Evolutionary conservation across 2,797 vertebrate genomes (phyloP).

Genomic region (Steatocranus sp.): DNA sequence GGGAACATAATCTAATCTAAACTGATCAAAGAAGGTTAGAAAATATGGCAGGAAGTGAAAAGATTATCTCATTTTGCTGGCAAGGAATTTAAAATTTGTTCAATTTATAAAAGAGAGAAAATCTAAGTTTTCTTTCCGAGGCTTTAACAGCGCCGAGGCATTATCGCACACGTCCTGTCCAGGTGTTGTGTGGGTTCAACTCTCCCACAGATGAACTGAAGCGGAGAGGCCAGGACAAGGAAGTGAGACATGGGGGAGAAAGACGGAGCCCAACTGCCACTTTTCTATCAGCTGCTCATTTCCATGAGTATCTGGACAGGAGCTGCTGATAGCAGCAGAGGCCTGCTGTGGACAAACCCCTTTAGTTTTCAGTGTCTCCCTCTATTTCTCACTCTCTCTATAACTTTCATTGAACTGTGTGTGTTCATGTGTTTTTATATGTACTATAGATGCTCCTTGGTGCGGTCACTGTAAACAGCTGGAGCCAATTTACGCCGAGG

Average conservation of each 20-base stretch:
- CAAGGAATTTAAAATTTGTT: neutral
- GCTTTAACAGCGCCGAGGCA: neutral
- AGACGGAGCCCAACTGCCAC: slow-evolving; percentile 24
- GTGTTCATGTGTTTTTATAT: neutral
- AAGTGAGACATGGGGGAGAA: neutral
- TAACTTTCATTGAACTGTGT: neutral
- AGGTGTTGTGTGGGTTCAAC: slow-evolving; percentile 44
- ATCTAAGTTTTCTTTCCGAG: neutral
- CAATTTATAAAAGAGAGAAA: neutral
- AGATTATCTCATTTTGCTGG: neutral
- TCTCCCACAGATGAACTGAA: slow-evolving; percentile 56
- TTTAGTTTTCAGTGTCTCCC: neutral
- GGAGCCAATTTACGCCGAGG: slow-evolving; percentile 79
- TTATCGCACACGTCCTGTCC: slow-evolving; percentile 20
- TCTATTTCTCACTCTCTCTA: neutral
- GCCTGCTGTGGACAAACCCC: neutral
- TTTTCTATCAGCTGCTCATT: slow-evolving; percentile 51
- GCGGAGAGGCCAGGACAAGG: neutral
- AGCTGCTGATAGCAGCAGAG: slow-evolving; percentile 6
- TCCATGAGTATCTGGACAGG: slow-evolving; percentile 36
- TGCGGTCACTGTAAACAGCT: slow-evolving; percentile 82
- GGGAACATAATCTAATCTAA: neutral
- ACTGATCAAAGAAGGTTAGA: neutral
- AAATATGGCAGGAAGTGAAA: neutral
- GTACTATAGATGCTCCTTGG: slow-evolving; percentile 82